A percentile compares a stretch with the other conserved stretches of the same genome.
These are phyloP conservation scores for Drosophila takahashii DNA, from an alignment of 1,140 invertebrate genomes.

Conservation along the genomic window DNA sequence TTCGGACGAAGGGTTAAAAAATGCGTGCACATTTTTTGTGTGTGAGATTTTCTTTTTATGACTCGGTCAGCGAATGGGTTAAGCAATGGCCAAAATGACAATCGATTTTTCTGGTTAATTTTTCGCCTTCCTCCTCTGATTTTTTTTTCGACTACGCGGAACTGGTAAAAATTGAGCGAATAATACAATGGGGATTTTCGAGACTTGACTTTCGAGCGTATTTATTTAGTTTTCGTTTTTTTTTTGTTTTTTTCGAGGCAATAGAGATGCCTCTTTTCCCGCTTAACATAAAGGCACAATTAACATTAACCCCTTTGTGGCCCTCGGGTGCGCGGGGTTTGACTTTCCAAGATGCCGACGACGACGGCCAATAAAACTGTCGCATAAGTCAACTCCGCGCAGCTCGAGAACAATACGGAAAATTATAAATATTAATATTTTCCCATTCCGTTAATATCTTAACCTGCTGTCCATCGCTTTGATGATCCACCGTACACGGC, in stretches of 20 bases:
- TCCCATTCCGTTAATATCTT: slow-evolving; percentile 57
- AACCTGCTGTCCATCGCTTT: slow-evolving; percentile 49
- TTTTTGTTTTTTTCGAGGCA: slow-evolving; percentile 35
- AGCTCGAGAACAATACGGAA: slow-evolving; percentile 37
- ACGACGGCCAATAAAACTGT: slow-evolving; percentile 75
- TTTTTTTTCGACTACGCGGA: slow-evolving; percentile 54
- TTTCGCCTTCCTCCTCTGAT: slow-evolving; percentile 27
- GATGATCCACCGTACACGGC: slow-evolving; percentile 17
- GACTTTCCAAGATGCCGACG: slow-evolving; percentile 56
- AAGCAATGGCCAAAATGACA: slow-evolving; percentile 38
- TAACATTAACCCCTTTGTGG: slow-evolving; percentile 79
- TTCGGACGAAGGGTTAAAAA: slow-evolving; percentile 69
- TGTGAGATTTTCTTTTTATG: slow-evolving; percentile 31
- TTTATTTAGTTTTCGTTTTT: slow-evolving; percentile 1
- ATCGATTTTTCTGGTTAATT: slow-evolving; percentile 45
- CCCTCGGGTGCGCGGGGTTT: slow-evolving; percentile 25
- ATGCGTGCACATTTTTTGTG: slow-evolving; percentile 59
- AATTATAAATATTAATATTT: slow-evolving; percentile 51
- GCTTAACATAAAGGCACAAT: slow-evolving; percentile 78
- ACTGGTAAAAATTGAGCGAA: slow-evolving; percentile 50
- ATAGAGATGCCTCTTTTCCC: slow-evolving; percentile 54
- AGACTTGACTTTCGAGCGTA: slow-evolving; percentile 32
- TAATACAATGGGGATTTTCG: slow-evolving; percentile 27
- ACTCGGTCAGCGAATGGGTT: slow-evolving; percentile 55
- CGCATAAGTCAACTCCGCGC: slow-evolving; percentile 68